These are phyloP conservation scores for Clivina fossor DNA, from an alignment of 2,888 invertebrate species.

Conservation along the genomic window DNA sequence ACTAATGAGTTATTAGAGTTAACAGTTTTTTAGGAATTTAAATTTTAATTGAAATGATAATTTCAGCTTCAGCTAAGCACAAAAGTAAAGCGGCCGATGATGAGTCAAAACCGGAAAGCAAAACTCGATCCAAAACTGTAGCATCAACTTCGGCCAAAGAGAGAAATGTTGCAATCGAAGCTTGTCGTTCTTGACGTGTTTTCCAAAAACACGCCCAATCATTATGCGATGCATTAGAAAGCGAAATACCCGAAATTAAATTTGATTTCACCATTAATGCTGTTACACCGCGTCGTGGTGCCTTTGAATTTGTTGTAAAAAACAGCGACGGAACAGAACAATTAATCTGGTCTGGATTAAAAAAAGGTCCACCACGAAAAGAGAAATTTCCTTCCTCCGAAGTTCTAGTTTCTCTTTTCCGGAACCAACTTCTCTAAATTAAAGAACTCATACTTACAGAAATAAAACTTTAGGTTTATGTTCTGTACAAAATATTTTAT, in stretches of 20 bases:
- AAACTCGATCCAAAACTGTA: slow-evolving; percentile 1
- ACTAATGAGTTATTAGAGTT: no score
- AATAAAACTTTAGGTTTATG: not conserved
- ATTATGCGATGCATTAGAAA: slow-evolving; percentile 12
- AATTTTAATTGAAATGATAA: no score
- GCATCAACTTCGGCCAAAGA: not conserved
- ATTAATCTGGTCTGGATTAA: slow-evolving; percentile 21
- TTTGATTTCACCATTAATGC: slow-evolving; percentile 11
- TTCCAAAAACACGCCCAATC: slow-evolving; percentile 21
- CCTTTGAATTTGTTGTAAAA: slow-evolving; percentile 16
- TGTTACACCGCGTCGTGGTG: slow-evolving; percentile 10
- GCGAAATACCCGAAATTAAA: not conserved
- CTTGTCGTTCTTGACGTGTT: slow-evolving; percentile 31
- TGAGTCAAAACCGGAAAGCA: slow-evolving; percentile 14
- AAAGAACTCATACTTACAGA: not conserved
- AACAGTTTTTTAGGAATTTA: no score
- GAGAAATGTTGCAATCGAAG: slow-evolving; percentile 13
- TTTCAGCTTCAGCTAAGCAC: no score
- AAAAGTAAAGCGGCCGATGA: not conserved
- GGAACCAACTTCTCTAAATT: not conserved
- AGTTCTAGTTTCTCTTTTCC: not conserved
- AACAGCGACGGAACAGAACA: slow-evolving; percentile 1
- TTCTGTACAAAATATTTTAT: not conserved
- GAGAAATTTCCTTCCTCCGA: slow-evolving; percentile 14
- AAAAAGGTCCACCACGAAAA: slow-evolving; percentile 19